These are phyloP conservation scores for Archivesica marissinica DNA, from an alignment of 1,140 invertebrate genomes.

Conservation along the genomic window DNA sequence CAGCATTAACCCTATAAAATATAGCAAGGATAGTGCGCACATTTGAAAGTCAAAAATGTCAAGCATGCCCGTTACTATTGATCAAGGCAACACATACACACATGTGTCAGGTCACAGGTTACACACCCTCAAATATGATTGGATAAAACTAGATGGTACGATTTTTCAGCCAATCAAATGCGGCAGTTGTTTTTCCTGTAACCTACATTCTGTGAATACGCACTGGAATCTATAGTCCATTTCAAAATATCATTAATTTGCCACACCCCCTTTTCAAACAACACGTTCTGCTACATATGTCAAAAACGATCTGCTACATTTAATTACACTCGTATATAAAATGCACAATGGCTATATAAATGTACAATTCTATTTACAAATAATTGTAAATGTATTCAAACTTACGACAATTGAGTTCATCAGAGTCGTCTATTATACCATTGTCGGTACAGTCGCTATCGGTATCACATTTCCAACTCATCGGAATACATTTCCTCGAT, in stretches of 20 bases:
- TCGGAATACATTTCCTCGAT: conserved; percentile 41
- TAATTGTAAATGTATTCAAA: background rate
- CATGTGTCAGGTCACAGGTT: background rate
- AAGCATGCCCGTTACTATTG: background rate
- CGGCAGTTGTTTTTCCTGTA: background rate
- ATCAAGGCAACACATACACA: background rate
- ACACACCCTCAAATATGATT: conserved; percentile 38
- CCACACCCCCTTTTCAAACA: conserved; percentile 46
- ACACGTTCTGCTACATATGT: background rate
- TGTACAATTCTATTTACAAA: background rate
- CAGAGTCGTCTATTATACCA: conserved; percentile 18
- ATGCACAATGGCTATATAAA: background rate
- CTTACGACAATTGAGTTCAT: conserved; percentile 59
- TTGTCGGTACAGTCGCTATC: conserved; percentile 49
- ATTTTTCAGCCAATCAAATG: conserved; percentile 53
- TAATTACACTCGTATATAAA: background rate
- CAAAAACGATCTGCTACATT: background rate
- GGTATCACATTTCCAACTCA: conserved; percentile 59
- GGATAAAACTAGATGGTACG: conserved; percentile 49
- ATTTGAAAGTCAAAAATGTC: no score
- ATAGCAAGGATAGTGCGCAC: no score
- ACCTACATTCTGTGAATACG: conserved; percentile 2
- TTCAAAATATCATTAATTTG: background rate
- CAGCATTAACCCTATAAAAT: no score
- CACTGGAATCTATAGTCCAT: conserved; percentile 39